phyloP scores from a whole-genome alignment of 2,888 invertebrate species.

The Scaptodrosophila latifasciaeformis region DNA sequence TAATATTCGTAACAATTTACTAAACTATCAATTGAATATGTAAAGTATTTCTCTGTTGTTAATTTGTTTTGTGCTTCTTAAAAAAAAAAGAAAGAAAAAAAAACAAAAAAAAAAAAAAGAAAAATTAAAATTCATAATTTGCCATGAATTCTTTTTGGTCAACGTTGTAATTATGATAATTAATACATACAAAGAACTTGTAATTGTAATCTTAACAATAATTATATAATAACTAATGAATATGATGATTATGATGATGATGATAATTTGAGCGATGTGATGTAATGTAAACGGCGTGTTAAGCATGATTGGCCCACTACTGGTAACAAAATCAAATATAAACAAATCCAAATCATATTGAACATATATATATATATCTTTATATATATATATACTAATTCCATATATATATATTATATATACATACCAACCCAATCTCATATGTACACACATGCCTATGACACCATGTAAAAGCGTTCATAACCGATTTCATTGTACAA shows the following conservation, averaged over 20 bases:
- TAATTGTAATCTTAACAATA: constrained; percentile 13
- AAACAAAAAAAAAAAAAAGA: no score
- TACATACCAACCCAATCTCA: constrained; percentile 5
- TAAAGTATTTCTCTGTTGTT: constrained; percentile 49
- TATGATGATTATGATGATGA: constrained; percentile 30
- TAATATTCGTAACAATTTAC: constrained; percentile 8
- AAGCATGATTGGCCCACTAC: constrained; percentile 76
- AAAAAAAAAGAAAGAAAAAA: constrained; percentile 23
- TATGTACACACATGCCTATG: constrained; percentile 22
- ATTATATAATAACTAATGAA: constrained; percentile 17
- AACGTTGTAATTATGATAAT: constrained; percentile 54
- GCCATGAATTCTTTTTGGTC: constrained; percentile 40
- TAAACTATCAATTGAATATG: constrained; percentile 18
- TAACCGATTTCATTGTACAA: constrained; percentile 8
- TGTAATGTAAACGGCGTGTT: constrained; percentile 66
- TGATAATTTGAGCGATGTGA: constrained; percentile 65
- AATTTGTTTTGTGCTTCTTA: constrained; percentile 56
- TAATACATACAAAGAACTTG: constrained; percentile 13
- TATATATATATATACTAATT: constrained; percentile 4
- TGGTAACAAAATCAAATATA: constrained; percentile 73
- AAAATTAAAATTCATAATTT: constrained; percentile 42
- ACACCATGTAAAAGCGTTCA: constrained; percentile 30
- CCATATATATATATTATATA: constrained; percentile 10
- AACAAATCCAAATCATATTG: constrained; percentile 17
- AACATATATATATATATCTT: constrained; percentile 21